Evolutionary conservation across 1,140 invertebrate genomes (phyloP).

Genomic region (Harlomillsia oculata): DNA sequence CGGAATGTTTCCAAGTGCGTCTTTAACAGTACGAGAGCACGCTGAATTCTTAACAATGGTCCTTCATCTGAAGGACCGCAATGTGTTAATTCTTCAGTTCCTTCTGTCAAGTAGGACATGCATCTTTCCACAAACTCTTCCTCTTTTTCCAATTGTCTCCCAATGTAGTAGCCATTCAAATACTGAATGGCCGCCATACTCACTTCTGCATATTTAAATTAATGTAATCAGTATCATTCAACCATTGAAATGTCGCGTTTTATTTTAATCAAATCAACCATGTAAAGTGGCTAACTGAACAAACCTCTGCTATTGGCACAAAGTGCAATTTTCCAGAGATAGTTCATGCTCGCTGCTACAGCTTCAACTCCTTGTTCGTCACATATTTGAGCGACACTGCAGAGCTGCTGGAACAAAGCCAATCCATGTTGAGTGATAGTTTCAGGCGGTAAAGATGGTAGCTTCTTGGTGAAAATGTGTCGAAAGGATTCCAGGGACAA

Average conservation of each 20-base stretch:
- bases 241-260: too few species aligned
- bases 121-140: slow-evolving; percentile 83
- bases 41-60: slow-evolving; percentile 75
- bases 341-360: slow-evolving; percentile 69
- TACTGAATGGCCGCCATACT: slow-evolving; percentile 89
- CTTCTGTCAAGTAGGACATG: slow-evolving; percentile 76
- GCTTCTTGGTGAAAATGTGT: slow-evolving; percentile 77
- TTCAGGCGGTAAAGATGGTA: slow-evolving; percentile 76
- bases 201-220: slow-evolving; percentile 52
- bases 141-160: slow-evolving; percentile 75
- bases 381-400: slow-evolving; percentile 69
- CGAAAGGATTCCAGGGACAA: slow-evolving; percentile 73
- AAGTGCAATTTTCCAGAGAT: slow-evolving; percentile 85
- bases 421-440: slow-evolving; percentile 83
- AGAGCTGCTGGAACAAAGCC: slow-evolving; percentile 80
- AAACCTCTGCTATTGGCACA: slow-evolving; percentile 70
- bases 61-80: slow-evolving; percentile 55
- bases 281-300: too few species aligned
- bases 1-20: slow-evolving; percentile 87
- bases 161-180: slow-evolving; percentile 85
- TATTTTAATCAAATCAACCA: neutral
- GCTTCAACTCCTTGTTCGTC: slow-evolving; percentile 37
- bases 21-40: slow-evolving; percentile 72
- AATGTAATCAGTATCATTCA: neutral
- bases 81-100: slow-evolving; percentile 55